Evolutionary conservation across 2,888 invertebrate species (phyloP).

Genomic region (Geotrupes spiniger): DNA sequence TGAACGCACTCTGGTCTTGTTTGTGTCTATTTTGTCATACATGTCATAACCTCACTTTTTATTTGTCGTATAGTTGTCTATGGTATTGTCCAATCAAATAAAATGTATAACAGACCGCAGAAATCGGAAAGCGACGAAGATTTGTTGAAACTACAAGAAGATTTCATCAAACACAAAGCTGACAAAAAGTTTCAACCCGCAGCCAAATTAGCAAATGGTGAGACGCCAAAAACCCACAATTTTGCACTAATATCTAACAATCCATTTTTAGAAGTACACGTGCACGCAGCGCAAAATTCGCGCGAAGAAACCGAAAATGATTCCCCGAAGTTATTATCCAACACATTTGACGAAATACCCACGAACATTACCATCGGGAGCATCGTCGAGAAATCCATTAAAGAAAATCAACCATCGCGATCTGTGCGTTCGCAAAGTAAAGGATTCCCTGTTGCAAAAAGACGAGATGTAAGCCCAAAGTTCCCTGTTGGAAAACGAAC

Average conservation of each 20-base stretch:
- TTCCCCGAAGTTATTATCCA: constrained; percentile 39
- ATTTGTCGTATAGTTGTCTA: too few species aligned
- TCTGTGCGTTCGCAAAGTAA: constrained; percentile 41
- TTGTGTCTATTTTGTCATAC: too few species aligned
- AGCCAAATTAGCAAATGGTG: constrained; percentile 53
- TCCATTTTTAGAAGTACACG: too few species aligned
- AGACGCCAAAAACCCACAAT: too few species aligned
- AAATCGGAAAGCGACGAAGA: constrained; percentile 71
- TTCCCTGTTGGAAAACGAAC: too few species aligned
- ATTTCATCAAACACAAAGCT: constrained; percentile 59
- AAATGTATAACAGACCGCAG: constrained; percentile 66
- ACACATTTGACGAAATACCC: constrained; percentile 51
- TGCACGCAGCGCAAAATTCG: too few species aligned
- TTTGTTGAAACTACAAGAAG: constrained; percentile 69
- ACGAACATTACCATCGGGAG: constrained; percentile 52
- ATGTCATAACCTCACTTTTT: too few species aligned
- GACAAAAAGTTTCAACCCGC: constrained; percentile 60
- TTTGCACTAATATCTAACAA: too few species aligned
- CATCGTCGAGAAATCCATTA: constrained; percentile 55
- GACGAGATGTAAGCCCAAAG: constrained; percentile 43
- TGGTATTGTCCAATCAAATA: too few species aligned
- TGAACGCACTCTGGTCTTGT: too few species aligned
- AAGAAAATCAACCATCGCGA: background rate
- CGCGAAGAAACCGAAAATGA: too few species aligned
- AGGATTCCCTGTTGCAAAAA: constrained; percentile 56